phyloP scores from a whole-genome alignment of 1,140 invertebrate genomes.

The Metopolophium dirhodum region DNA sequence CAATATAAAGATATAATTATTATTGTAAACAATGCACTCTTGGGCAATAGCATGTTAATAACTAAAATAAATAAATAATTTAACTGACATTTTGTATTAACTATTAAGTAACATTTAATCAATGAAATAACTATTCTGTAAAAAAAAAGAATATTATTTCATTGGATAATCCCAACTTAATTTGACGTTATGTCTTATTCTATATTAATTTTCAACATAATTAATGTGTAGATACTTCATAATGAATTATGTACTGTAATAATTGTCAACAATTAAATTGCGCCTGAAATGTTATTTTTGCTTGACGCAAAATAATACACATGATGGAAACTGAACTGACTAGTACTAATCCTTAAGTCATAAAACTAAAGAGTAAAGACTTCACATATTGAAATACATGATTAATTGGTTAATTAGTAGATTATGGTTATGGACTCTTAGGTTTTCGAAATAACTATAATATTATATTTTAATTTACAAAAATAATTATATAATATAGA shows the following conservation, averaged over 20 bases:
- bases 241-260: background rate
- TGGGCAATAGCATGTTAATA: no score
- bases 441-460: background rate
- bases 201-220: background rate
- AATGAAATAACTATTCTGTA: background rate
- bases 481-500: background rate
- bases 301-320: background rate
- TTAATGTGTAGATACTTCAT: background rate
- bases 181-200: background rate
- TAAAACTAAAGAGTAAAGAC: background rate
- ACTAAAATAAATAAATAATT: background rate
- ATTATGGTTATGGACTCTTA: background rate
- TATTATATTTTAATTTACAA: background rate
- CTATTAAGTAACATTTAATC: no score
- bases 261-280: conserved; percentile 15
- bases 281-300: background rate
- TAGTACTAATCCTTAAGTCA: background rate
- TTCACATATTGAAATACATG: background rate
- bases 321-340: background rate
- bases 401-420: background rate
- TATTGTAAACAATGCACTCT: no score
- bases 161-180: background rate
- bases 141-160: background rate
- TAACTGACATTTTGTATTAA: no score
- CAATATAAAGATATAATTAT: no score